These are phyloP conservation scores for Chloroclysta siterata DNA, from an alignment of 2,888 invertebrate species.

Conservation along the genomic window DNA sequence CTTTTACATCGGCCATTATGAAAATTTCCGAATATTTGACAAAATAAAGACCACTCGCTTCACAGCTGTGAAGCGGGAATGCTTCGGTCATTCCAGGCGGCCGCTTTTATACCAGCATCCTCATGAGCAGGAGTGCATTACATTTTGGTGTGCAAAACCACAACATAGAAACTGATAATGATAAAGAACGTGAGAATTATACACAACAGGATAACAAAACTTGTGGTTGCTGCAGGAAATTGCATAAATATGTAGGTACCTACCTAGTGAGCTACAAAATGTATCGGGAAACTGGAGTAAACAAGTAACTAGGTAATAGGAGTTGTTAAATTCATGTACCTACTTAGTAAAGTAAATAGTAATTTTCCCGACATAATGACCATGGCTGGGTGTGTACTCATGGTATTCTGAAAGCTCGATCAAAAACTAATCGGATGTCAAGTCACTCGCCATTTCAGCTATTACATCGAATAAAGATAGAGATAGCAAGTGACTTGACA, in stretches of 20 bases:
- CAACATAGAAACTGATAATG: constrained; percentile 48
- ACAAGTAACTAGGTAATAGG: no score
- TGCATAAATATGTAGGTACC: not conserved
- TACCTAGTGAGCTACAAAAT: not conserved
- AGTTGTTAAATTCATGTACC: no score
- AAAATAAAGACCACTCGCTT: constrained; percentile 52
- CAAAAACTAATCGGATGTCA: no score
- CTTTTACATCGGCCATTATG: constrained; percentile 57
- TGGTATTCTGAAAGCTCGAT: no score
- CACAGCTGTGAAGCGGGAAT: constrained; percentile 76
- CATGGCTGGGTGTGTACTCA: no score
- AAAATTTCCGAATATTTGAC: constrained; percentile 7
- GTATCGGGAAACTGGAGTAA: not conserved
- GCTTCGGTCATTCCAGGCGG: constrained; percentile 20
- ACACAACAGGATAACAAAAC: constrained; percentile 25
- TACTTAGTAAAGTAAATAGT: no score
- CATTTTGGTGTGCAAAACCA: constrained; percentile 56
- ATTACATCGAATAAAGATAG: no score
- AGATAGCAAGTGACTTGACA: no score
- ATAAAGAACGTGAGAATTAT: constrained; percentile 42
- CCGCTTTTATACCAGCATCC: constrained; percentile 46
- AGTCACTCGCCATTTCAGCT: no score
- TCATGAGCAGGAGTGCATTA: constrained; percentile 48
- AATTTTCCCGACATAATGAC: no score
- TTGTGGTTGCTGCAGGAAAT: not conserved